phyloP scores from a whole-genome alignment of 2,888 invertebrate genomes.

The Nemurella pictetii region DNA sequence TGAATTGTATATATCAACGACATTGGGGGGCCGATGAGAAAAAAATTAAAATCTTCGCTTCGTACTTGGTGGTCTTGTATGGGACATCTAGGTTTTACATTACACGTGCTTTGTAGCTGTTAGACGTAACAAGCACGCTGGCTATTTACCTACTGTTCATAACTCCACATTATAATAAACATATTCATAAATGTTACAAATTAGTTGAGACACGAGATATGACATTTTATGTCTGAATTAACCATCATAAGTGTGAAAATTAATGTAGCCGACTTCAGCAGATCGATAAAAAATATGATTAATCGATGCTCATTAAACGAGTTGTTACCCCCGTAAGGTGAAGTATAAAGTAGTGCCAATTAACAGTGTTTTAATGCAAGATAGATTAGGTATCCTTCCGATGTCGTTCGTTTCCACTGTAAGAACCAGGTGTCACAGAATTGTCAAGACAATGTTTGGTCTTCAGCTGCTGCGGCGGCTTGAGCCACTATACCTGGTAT shows the following conservation, averaged over 20 bases:
- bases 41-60: neutral
- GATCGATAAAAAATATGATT: conserved; percentile 29
- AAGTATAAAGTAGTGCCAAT: conserved; percentile 17
- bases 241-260: conserved; percentile 26
- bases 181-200: conserved; percentile 24
- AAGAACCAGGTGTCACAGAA: conserved; percentile 7
- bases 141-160: neutral
- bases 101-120: neutral
- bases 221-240: conserved; percentile 26
- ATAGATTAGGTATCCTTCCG: neutral
- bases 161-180: neutral
- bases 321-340: neutral
- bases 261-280: conserved; percentile 2
- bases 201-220: conserved; percentile 10
- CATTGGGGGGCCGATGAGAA: too few species aligned
- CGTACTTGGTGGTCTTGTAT: neutral
- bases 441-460: neutral
- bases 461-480: neutral
- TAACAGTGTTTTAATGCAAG: conserved; percentile 9
- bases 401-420: neutral
- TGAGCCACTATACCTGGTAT: neutral
- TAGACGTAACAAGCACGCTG: neutral
- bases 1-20: too few species aligned
- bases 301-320: conserved; percentile 2
- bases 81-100: neutral